These are phyloP conservation scores for Collichthys lucidus DNA, from an alignment of 2,113 vertebrate genomes.

Conservation along the genomic window DNA sequence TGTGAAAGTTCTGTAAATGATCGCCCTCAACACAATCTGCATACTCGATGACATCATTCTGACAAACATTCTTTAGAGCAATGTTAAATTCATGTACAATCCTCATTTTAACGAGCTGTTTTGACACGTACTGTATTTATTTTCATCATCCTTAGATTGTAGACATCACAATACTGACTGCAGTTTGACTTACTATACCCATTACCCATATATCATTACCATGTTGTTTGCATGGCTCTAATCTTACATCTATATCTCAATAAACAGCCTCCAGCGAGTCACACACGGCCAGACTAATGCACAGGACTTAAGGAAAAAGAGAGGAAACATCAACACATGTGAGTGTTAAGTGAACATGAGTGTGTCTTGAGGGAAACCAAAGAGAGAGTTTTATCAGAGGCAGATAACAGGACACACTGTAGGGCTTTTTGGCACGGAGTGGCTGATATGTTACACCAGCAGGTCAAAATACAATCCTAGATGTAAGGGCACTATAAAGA, in stretches of 20 bases:
- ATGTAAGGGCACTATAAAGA: neutral
- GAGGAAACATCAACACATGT: slow-evolving; percentile 44
- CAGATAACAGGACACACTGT: slow-evolving; percentile 37
- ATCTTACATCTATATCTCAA: slow-evolving; percentile 6
- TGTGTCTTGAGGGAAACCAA: slow-evolving; percentile 58
- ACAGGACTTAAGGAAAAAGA: neutral
- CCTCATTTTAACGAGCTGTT: neutral
- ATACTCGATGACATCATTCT: neutral
- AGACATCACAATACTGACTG: neutral
- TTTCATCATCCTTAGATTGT: neutral
- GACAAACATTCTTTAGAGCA: neutral
- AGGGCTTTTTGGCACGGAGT: slow-evolving; percentile 24
- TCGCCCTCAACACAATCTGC: no score
- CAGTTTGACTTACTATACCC: neutral
- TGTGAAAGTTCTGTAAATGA: no score
- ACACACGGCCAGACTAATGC: slow-evolving; percentile 2
- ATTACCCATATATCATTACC: neutral
- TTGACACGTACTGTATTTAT: neutral
- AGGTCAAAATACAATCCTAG: neutral
- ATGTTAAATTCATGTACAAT: neutral
- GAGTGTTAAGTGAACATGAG: slow-evolving; percentile 51
- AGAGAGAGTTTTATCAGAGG: slow-evolving; percentile 38
- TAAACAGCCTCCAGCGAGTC: slow-evolving; percentile 6
- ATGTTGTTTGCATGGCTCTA: slow-evolving; percentile 29
- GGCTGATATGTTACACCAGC: neutral